Conservation (phyloP, 1,140 invertebrate genomes). For the Harpegnathos saltator region DNA sequence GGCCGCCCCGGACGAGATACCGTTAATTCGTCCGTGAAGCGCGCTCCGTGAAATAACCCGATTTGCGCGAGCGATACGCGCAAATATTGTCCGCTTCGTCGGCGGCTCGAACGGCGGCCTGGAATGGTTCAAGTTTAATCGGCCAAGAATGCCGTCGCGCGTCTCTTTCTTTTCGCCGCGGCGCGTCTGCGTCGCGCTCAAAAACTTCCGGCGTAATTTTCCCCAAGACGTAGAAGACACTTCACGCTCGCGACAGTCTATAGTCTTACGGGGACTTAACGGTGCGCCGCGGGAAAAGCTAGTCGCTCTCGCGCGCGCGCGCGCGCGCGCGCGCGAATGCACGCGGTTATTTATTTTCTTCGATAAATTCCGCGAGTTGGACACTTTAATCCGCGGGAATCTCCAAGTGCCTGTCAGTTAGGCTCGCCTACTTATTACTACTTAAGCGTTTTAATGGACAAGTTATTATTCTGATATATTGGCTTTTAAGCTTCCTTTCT, state of each 20-base stretch:
- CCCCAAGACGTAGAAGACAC: conserved; percentile 23
- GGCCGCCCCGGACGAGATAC: not conserved
- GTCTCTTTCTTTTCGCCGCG: not conserved
- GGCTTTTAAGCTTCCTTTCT: conserved; percentile 74
- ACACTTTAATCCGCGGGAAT: conserved; percentile 83
- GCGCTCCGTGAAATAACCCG: no score
- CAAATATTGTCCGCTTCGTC: not conserved
- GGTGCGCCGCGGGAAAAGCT: conserved; percentile 42
- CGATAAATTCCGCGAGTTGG: conserved; percentile 81
- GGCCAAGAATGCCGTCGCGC: not conserved
- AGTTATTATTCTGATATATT: conserved; percentile 84
- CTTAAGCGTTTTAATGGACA: conserved; percentile 85
- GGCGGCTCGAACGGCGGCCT: not conserved
- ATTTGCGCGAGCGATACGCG: not conserved
- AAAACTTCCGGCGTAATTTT: conserved; percentile 60
- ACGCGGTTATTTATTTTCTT: conserved; percentile 76
- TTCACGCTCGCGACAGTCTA: conserved; percentile 50
- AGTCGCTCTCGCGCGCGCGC: no score
- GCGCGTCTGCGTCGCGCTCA: conserved; percentile 47
- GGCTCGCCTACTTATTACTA: conserved; percentile 83
- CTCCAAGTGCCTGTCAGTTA: conserved; percentile 81
- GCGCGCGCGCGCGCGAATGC: conserved; percentile 38
- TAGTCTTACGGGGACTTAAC: conserved; percentile 59
- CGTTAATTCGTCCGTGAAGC: not conserved
- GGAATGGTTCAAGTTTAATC: conserved; percentile 46